Conservation (phyloP, 1,140 invertebrate species). For the Gonatopus flavifemur region DNA sequence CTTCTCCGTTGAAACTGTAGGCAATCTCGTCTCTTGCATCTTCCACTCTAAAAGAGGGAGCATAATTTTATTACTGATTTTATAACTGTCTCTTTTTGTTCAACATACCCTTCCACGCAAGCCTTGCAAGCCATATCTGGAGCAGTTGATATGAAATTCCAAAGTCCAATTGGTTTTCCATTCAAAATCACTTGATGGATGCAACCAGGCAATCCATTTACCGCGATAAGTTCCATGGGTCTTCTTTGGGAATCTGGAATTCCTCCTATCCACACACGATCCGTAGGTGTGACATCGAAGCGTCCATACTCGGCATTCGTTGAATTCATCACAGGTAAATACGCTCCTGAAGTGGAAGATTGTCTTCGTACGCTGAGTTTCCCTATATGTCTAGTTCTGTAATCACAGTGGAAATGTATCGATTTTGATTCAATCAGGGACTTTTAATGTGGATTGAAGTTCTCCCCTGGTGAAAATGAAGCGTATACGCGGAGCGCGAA, state of each 20-base stretch:
- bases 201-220: constrained; percentile 70
- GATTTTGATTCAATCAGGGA: constrained; percentile 4
- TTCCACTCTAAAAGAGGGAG: constrained; percentile 57
- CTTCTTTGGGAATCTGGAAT: constrained; percentile 57
- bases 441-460: background rate
- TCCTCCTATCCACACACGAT: constrained; percentile 64
- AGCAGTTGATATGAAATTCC: constrained; percentile 76
- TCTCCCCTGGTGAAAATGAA: no score
- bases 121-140: constrained; percentile 71
- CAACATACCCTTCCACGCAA: constrained; percentile 70
- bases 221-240: constrained; percentile 51
- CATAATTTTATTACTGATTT: constrained; percentile 2
- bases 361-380: constrained; percentile 60
- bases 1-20: constrained; percentile 75
- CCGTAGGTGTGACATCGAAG: constrained; percentile 57
- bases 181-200: constrained; percentile 78
- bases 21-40: constrained; percentile 57
- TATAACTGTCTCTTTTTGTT: background rate
- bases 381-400: constrained; percentile 62
- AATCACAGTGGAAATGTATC: no score
- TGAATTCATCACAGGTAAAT: constrained; percentile 46
- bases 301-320: constrained; percentile 58
- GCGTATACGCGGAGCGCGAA: no score
- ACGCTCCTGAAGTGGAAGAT: constrained; percentile 40
- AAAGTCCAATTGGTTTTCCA: constrained; percentile 78